Conservation (phyloP, 2,113 vertebrate genomes). For the Hippotragus niger region DNA sequence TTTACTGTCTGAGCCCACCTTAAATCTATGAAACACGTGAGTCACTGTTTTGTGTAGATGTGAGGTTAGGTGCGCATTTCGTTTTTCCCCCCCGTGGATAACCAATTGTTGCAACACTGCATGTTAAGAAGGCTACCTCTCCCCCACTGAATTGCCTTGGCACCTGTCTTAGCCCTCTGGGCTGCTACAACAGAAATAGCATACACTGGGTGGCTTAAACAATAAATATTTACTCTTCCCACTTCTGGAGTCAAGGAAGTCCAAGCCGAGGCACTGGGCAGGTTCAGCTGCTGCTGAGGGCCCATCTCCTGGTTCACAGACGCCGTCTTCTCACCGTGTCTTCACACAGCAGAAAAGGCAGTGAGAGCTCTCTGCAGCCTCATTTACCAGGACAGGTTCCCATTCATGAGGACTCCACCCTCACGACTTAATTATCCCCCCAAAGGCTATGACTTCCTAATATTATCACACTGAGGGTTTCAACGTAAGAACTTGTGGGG, state of each 20-base stretch:
- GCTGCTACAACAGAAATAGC: not conserved
- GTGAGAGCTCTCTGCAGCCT: not conserved
- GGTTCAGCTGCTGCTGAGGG: not conserved
- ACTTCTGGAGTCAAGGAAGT: not conserved
- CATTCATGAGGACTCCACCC: not conserved
- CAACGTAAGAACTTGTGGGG: not conserved
- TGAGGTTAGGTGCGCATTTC: not conserved
- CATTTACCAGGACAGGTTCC: not conserved
- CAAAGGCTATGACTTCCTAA: not conserved
- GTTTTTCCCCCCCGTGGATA: not conserved
- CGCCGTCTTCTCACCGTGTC: not conserved
- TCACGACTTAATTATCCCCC: not conserved
- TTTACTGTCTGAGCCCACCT: not conserved
- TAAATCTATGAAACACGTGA: not conserved
- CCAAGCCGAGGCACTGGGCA: not conserved
- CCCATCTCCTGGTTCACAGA: not conserved
- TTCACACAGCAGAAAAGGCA: not conserved
- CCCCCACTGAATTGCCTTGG: not conserved
- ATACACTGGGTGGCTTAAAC: not conserved
- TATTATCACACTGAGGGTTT: not conserved
- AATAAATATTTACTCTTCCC: not conserved
- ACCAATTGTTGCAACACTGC: not conserved
- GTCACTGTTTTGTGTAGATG: not conserved
- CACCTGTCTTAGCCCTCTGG: not conserved
- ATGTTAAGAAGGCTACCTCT: not conserved